A percentile compares a stretch with the other conserved stretches of the same genome.
These are phyloP conservation scores for Prionace glauca DNA, from an alignment of 2,797 vertebrate species.

Conservation along the genomic window DNA sequence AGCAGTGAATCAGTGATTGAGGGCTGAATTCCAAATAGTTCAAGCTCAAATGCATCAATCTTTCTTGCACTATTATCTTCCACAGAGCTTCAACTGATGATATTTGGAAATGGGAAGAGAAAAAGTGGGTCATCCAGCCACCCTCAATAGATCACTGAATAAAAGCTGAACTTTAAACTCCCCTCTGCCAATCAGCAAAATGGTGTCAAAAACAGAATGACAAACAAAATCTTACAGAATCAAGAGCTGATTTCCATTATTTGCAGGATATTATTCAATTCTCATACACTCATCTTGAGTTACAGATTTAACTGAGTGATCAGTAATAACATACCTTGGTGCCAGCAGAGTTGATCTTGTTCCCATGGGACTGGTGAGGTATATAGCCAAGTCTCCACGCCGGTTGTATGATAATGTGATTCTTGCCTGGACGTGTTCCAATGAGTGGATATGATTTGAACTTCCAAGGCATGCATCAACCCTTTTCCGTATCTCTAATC, in stretches of 20 bases:
- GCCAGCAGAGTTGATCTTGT: conserved; percentile 89
- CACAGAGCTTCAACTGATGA: not conserved
- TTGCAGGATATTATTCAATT: not conserved
- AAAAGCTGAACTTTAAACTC: not conserved
- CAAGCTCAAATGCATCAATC: not conserved
- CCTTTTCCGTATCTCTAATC: conserved; percentile 69
- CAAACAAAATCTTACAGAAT: not conserved
- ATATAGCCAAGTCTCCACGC: conserved; percentile 88
- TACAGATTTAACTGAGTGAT: not conserved
- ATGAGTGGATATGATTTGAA: conserved; percentile 68
- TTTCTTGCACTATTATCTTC: not conserved
- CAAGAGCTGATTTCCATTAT: not conserved
- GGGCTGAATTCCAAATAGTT: not conserved
- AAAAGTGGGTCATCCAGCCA: not conserved
- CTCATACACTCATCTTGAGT: not conserved
- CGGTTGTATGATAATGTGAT: conserved; percentile 92
- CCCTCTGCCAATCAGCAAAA: not conserved
- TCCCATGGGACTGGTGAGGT: conserved; percentile 84
- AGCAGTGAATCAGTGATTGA: not conserved
- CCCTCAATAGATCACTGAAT: too few relatives aligned
- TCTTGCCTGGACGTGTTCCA: conserved; percentile 85
- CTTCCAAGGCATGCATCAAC: conserved; percentile 76
- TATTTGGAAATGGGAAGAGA: not conserved
- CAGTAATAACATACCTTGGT: conserved; percentile 64
- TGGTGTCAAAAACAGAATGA: not conserved